phyloP scores from a whole-genome alignment of 2,113 vertebrate genomes.

The Micronycteris hirsuta region DNA sequence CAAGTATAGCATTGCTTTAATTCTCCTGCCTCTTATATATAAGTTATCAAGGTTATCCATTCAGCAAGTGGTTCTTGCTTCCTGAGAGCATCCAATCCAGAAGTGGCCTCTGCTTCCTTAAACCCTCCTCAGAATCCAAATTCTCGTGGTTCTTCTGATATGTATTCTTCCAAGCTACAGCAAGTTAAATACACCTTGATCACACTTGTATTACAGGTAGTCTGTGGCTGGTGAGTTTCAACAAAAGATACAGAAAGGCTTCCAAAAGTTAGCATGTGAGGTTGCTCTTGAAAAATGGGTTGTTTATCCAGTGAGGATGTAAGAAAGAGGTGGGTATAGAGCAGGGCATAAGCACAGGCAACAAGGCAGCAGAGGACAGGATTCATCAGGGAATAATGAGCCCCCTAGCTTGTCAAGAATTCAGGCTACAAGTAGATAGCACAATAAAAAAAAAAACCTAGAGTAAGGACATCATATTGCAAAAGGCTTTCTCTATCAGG shows the following conservation, averaged over 20 bases:
- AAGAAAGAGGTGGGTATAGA: background rate
- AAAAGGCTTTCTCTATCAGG: constrained; percentile 7
- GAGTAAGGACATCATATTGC: background rate
- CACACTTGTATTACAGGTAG: background rate
- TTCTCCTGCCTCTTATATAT: background rate
- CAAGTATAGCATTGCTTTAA: background rate
- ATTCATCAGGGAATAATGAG: background rate
- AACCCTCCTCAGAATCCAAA: background rate
- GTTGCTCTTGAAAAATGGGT: background rate
- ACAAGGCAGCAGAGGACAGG: background rate
- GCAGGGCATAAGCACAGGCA: background rate
- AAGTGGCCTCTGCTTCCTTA: background rate
- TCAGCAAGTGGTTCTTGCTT: background rate
- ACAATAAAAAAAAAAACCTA: background rate
- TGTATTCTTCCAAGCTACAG: background rate
- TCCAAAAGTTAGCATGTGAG: background rate
- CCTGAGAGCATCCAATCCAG: background rate
- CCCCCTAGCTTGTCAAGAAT: background rate
- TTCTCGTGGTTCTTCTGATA: background rate
- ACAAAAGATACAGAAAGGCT: background rate
- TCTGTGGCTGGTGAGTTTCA: background rate
- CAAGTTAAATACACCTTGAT: background rate
- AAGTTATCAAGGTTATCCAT: background rate
- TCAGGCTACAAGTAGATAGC: background rate
- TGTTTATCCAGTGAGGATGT: background rate